Evolutionary conservation across 2,113 vertebrate species (phyloP).

Genomic region (Erpornis zantholeuca): DNA sequence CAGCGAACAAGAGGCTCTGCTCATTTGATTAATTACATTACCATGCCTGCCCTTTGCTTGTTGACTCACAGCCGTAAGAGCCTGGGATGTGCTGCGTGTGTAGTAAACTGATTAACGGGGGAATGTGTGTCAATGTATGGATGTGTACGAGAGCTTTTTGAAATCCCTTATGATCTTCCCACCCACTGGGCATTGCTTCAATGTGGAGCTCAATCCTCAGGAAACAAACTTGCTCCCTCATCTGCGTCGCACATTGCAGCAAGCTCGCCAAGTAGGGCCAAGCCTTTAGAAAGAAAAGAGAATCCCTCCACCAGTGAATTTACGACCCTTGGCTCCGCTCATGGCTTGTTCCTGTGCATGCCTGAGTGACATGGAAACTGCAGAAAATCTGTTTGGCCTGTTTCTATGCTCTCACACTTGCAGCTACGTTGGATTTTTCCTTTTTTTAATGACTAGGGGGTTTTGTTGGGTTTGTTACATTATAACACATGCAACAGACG

Average conservation of each 20-base stretch:
- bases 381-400: constrained; percentile 23
- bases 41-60: not conserved
- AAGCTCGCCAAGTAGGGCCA: not conserved
- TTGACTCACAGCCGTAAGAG: not conserved
- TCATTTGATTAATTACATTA: constrained; percentile 15
- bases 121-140: not conserved
- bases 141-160: not conserved
- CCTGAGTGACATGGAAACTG: constrained; percentile 41
- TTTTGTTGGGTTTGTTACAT: not conserved
- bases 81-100: not conserved
- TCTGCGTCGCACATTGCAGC: not conserved
- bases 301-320: constrained; percentile 31
- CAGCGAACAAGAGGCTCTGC: not conserved
- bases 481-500: not conserved
- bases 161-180: constrained; percentile 38
- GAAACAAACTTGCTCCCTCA: constrained; percentile 36
- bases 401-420: not conserved
- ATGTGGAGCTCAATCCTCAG: not conserved
- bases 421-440: not conserved
- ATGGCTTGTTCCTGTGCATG: constrained; percentile 20
- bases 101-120: not conserved
- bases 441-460: not conserved
- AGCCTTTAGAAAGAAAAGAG: constrained; percentile 6
- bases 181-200: constrained; percentile 32
- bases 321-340: constrained; percentile 8